Conservation (phyloP, 2,797 vertebrate species). For the Oryzias dopingdopingensis region DNA sequence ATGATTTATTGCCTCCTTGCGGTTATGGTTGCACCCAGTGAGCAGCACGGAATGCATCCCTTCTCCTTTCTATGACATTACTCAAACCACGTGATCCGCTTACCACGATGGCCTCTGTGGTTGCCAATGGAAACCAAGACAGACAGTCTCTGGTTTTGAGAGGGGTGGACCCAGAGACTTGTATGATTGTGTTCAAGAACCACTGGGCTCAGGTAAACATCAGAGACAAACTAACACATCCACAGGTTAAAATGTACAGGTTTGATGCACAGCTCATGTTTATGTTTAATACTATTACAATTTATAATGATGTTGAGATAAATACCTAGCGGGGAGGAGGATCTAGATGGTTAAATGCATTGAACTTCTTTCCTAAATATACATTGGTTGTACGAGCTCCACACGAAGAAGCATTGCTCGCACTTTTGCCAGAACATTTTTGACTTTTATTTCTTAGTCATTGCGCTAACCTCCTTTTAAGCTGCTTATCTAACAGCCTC, state of each 20-base stretch:
- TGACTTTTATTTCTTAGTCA: too few species aligned
- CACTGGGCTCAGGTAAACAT: conserved; percentile 95
- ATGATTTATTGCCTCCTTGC: conserved; percentile 26
- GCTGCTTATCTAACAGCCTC: too few species aligned
- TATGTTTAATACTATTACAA: neutral
- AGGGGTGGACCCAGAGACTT: conserved; percentile 96
- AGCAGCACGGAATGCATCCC: conserved; percentile 45
- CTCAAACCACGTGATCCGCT: conserved; percentile 72
- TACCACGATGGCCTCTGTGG: conserved; percentile 85
- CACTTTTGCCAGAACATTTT: too few species aligned
- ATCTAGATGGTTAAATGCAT: too few species aligned
- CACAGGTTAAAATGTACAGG: neutral
- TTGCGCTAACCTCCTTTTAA: too few species aligned
- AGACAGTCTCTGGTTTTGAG: conserved; percentile 83
- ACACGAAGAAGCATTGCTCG: too few species aligned
- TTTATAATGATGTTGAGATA: too few species aligned
- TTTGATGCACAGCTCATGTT: neutral
- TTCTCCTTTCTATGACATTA: conserved; percentile 75
- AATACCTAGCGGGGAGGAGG: too few species aligned
- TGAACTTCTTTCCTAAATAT: too few species aligned
- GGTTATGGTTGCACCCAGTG: conserved; percentile 42
- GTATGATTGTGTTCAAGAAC: conserved; percentile 99
- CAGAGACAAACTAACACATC: neutral
- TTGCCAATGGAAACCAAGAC: conserved; percentile 79
- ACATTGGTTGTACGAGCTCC: too few species aligned